Conservation (phyloP, 2,888 invertebrate genomes). For the Idaea straminata region DNA sequence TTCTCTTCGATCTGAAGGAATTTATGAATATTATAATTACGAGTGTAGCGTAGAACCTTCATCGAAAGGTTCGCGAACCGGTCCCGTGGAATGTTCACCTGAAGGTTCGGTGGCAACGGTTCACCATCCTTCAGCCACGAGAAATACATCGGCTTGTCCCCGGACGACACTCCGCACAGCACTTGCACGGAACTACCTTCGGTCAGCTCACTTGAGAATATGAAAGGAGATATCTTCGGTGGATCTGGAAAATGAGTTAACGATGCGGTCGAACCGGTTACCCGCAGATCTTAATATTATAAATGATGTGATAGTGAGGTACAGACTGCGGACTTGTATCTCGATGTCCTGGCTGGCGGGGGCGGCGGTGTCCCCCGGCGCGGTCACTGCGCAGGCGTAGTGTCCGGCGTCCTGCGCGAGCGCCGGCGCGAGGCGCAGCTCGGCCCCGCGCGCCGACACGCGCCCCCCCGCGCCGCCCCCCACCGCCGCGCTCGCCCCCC, state of each 20-base stretch:
- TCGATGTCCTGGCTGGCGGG: constrained; percentile 85
- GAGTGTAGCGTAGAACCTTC: not conserved
- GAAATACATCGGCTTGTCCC: constrained; percentile 85
- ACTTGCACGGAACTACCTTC: constrained; percentile 91
- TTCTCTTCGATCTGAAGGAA: constrained; percentile 81
- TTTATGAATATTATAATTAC: not conserved
- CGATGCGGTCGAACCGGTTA: too few species aligned
- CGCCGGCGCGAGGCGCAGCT: constrained; percentile 58
- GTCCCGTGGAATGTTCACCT: constrained; percentile 71
- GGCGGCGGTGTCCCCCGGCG: constrained; percentile 85
- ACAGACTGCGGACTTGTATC: constrained; percentile 85
- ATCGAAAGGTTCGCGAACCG: not conserved
- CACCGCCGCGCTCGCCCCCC: constrained; percentile 68
- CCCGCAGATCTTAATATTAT: too few species aligned
- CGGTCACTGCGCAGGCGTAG: constrained; percentile 88
- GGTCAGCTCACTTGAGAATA: constrained; percentile 89
- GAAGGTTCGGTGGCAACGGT: constrained; percentile 80
- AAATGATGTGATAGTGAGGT: not conserved
- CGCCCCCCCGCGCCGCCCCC: constrained; percentile 63
- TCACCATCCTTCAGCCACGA: constrained; percentile 84
- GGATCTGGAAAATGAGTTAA: constrained; percentile 73
- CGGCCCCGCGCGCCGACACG: constrained; percentile 60
- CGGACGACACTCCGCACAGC: constrained; percentile 87
- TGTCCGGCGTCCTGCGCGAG: constrained; percentile 84
- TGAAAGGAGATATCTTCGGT: constrained; percentile 92